Conservation (phyloP, 2,797 vertebrate genomes). For the Dermochelys coriacea region DNA sequence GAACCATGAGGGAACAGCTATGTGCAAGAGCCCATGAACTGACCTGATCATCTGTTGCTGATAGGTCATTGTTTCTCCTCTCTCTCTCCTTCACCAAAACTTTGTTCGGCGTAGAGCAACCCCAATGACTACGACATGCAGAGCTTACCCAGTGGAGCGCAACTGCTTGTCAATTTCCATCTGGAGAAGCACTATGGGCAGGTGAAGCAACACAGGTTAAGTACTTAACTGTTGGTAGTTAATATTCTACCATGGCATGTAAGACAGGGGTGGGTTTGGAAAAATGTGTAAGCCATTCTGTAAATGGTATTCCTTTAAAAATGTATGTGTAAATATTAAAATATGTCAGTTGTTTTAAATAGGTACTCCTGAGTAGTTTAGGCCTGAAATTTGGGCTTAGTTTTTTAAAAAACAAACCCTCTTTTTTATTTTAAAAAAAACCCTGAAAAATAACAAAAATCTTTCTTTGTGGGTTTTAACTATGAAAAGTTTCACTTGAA, state of each 20-base stretch:
- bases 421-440: background rate
- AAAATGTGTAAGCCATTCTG: background rate
- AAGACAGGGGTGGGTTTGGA: background rate
- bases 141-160: background rate
- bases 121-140: background rate
- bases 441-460: background rate
- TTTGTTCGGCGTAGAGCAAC: accelerated
- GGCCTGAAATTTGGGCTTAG: background rate
- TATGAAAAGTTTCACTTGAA: background rate
- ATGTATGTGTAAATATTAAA: background rate
- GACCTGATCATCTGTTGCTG: background rate
- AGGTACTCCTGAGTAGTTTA: background rate
- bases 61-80: background rate
- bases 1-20: accelerated
- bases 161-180: background rate
- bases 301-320: background rate
- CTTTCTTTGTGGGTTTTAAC: background rate
- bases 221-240: background rate
- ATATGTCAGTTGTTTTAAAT: background rate
- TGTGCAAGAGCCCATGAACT: accelerated
- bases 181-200: background rate
- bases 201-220: background rate
- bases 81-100: background rate
- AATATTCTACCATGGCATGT: background rate
- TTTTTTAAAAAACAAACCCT: background rate